Conservation (phyloP, 2,797 vertebrate genomes). For the Lemur catta region DNA sequence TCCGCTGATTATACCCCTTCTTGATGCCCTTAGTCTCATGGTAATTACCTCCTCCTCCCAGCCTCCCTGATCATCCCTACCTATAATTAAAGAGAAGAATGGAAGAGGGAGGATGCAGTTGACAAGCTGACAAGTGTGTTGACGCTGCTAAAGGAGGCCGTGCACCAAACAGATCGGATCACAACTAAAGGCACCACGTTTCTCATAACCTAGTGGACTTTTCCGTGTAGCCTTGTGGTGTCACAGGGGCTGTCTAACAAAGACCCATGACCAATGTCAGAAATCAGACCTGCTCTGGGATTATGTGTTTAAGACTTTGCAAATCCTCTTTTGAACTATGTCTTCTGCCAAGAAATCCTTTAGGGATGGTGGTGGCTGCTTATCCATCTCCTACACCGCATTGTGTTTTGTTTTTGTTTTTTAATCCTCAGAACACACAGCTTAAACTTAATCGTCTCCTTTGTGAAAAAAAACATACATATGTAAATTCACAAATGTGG, state of each 20-base stretch:
- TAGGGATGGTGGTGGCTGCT: not conserved
- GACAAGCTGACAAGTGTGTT: not conserved
- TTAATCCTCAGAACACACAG: not conserved
- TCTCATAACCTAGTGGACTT: not conserved
- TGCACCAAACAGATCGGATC: not conserved
- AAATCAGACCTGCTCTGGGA: slow-evolving; percentile 41
- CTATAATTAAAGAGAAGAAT: slow-evolving; percentile 52
- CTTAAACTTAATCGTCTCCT: not conserved
- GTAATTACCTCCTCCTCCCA: slow-evolving; percentile 42
- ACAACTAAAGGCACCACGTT: not conserved
- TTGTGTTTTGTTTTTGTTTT: not conserved
- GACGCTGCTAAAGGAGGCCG: not conserved
- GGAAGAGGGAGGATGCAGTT: not conserved
- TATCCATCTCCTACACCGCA: not conserved
- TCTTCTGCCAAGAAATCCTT: slow-evolving; percentile 26
- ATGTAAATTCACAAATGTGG: not conserved
- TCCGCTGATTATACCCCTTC: not conserved
- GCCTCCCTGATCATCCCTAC: not conserved
- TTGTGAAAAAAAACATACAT: not conserved
- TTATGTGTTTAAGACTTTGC: slow-evolving; percentile 33
- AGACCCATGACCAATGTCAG: slow-evolving; percentile 19
- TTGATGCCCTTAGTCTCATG: not conserved
- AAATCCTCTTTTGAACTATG: slow-evolving; percentile 45
- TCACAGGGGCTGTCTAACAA: not conserved
- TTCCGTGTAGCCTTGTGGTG: not conserved